Evolutionary conservation across 1,140 invertebrate species (phyloP).

Genomic region (Calephelis nemesis): DNA sequence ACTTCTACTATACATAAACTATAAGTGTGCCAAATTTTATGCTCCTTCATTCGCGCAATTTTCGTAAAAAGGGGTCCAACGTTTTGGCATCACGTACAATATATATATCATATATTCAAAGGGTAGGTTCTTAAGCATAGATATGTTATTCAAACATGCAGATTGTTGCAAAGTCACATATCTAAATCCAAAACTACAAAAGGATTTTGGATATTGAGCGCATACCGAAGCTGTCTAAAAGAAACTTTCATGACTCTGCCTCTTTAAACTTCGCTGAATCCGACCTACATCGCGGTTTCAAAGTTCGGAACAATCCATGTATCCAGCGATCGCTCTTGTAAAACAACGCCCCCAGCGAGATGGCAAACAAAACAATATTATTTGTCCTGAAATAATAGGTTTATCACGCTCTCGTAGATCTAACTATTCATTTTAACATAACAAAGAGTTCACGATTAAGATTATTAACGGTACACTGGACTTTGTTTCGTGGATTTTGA

Average conservation of each 20-base stretch:
- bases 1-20: no score
- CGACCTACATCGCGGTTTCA: neutral
- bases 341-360: neutral
- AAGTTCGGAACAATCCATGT: constrained; percentile 12
- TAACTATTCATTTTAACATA: constrained; percentile 16
- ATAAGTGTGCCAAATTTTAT: no score
- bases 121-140: no score
- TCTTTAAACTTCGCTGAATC: constrained; percentile 12
- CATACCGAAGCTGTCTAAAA: neutral
- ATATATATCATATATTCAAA: no score
- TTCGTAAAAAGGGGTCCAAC: no score
- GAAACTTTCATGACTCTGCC: neutral
- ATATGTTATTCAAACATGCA: no score
- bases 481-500: constrained; percentile 19
- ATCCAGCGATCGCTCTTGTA: constrained; percentile 11
- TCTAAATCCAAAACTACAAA: no score
- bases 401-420: constrained; percentile 12
- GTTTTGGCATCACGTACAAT: no score
- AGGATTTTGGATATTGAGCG: neutral
- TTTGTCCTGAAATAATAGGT: constrained; percentile 10
- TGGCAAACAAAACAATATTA: constrained; percentile 8
- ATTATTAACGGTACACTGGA: constrained; percentile 12
- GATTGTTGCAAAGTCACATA: no score
- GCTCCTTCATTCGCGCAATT: no score
- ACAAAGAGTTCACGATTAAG: constrained; percentile 13